Evolutionary conservation across 2,888 invertebrate species (phyloP), one percentile per base, ranked within the genome.

Genomic region (Apoda limacodes): DNA sequence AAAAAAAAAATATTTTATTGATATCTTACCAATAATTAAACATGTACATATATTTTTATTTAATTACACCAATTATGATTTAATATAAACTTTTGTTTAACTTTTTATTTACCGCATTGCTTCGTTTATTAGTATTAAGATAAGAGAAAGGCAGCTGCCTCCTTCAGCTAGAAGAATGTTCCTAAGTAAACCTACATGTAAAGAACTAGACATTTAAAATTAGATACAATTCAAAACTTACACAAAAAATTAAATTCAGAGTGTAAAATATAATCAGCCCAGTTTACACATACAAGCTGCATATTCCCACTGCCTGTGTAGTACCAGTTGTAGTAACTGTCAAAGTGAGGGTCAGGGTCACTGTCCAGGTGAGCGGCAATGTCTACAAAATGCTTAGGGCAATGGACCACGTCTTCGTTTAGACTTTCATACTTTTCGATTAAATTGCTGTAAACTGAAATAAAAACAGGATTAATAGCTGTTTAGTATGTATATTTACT

Each of bases 291-390:
- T 1, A 62, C 39, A 0, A 58, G 32, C 6, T 68, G 63, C 40
- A 81, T 37, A 42, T 76, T 82, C 2, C 82, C 82, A 25, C 57
- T 54, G 1, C 82, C 82, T 7, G 67, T 58, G 28, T 76, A 78
- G 41, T 76, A 78, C 82, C 82, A 82, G 45, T 82, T 82, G 44
- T 68, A 71, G 4, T 50, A 42, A 20, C 57, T 51, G 13, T 63
- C 50, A 31, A 80, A 78, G 39, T 65, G 62, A 1, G 58, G 60
- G 30, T 78, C 75, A 0, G 82, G 82, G 25, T 81, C 63, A 2
- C 48, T 55, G 28, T 66, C 67, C 4, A 69, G 42, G n/a, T 63
- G 55, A 0, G 53, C 57, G 0, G 78, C 75, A 34, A 68, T 48
- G 4, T 76, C 60, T 9, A 76, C 52, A 19, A 68, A 40, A 27